phyloP scores from a whole-genome alignment of 2,888 invertebrate genomes.

The Epiblema foenella region DNA sequence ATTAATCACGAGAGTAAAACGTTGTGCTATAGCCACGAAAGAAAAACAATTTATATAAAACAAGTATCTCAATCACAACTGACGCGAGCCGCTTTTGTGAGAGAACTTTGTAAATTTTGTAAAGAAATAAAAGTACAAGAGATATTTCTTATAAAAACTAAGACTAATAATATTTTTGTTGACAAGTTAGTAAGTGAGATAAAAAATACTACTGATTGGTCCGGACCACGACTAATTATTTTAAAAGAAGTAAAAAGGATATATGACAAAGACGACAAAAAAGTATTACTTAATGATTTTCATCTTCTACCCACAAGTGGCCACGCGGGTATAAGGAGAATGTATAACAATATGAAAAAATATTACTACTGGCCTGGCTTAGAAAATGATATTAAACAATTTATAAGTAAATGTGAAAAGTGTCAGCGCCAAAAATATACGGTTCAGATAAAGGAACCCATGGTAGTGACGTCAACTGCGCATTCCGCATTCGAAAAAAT shows the following conservation, averaged over 20 bases:
- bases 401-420: slow-evolving; percentile 22
- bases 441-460: slow-evolving; percentile 34
- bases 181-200: not conserved
- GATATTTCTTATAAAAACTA: not conserved
- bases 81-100: slow-evolving; percentile 6
- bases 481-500: too few species aligned
- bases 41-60: slow-evolving; percentile 2
- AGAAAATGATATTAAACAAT: slow-evolving; percentile 30
- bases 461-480: slow-evolving; percentile 12
- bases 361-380: slow-evolving; percentile 31
- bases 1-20: too few species aligned
- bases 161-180: not conserved
- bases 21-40: not conserved
- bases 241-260: slow-evolving; percentile 35
- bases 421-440: slow-evolving; percentile 45
- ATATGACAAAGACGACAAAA: slow-evolving; percentile 26
- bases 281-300: slow-evolving; percentile 41
- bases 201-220: not conserved
- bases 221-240: slow-evolving; percentile 44
- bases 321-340: slow-evolving; percentile 15
- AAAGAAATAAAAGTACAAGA: not conserved
- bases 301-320: slow-evolving; percentile 43
- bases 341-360: slow-evolving; percentile 41
- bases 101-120: too few species aligned
- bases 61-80: slow-evolving; percentile 1